phyloP scores from a whole-genome alignment of 2,888 invertebrate species.

The Cantharis rustica region DNA sequence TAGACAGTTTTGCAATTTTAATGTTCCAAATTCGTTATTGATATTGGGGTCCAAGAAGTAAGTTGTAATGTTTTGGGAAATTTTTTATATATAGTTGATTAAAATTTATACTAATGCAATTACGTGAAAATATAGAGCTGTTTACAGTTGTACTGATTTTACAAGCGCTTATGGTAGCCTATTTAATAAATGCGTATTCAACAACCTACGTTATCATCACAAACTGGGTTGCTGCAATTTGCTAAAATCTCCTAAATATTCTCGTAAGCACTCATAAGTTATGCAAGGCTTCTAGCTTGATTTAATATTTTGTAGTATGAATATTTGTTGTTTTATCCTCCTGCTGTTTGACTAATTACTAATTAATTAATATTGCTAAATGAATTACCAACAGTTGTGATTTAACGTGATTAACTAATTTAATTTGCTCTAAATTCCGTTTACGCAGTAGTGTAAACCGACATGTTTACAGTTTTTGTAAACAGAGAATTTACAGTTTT shows the following conservation, averaged over 20 bases:
- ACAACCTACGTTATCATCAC: not conserved
- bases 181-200: not conserved
- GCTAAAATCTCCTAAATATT: slow-evolving; percentile 12
- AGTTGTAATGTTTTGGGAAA: too few relatives aligned
- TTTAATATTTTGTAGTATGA: not conserved
- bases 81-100: too few relatives aligned
- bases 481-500: too few relatives aligned
- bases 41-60: too few relatives aligned
- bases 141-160: not conserved
- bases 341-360: not conserved
- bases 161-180: not conserved
- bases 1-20: not conserved
- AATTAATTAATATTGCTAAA: not conserved
- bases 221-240: slow-evolving; percentile 5
- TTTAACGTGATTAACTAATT: not conserved
- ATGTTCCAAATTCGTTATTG: too few relatives aligned
- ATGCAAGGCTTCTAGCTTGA: slow-evolving; percentile 5
- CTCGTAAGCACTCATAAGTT: slow-evolving; percentile 2
- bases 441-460: not conserved
- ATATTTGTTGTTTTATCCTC: not conserved
- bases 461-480: not conserved
- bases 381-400: not conserved
- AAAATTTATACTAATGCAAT: not conserved
- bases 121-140: not conserved
- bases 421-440: not conserved